These are phyloP conservation scores for Tinamus guttatus DNA, from an alignment of 2,113 vertebrate genomes.

Conservation along the genomic window DNA sequence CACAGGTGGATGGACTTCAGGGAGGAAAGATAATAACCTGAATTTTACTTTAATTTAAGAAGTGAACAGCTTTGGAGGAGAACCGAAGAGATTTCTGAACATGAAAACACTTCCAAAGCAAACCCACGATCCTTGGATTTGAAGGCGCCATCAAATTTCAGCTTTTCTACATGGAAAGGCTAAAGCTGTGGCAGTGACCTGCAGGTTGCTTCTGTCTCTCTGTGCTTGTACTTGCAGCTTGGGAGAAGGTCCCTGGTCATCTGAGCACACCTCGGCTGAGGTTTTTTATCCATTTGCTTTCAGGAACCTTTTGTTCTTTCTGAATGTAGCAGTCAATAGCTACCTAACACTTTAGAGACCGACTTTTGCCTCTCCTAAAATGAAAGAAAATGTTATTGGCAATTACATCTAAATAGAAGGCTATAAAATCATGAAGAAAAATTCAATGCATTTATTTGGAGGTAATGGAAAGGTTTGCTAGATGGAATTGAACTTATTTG, in stretches of 20 bases:
- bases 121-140: background rate
- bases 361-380: background rate
- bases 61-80: background rate
- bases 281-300: background rate
- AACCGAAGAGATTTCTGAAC: background rate
- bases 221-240: background rate
- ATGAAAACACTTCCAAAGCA: slow-evolving; percentile 6
- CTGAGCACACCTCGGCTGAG: background rate
- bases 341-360: background rate
- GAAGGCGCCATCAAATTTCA: background rate
- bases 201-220: background rate
- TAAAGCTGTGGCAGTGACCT: background rate
- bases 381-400: background rate
- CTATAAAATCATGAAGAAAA: background rate
- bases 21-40: too few relatives aligned
- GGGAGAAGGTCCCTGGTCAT: background rate
- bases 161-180: background rate
- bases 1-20: too few relatives aligned
- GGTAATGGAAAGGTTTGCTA: background rate
- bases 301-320: slow-evolving; percentile 3
- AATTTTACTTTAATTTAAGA: background rate
- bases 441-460: background rate
- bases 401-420: background rate
- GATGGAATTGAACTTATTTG: background rate
- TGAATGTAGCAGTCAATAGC: background rate